Evolutionary conservation across 1,140 invertebrate species (phyloP).

Genomic region (Gryllus bimaculatus): DNA sequence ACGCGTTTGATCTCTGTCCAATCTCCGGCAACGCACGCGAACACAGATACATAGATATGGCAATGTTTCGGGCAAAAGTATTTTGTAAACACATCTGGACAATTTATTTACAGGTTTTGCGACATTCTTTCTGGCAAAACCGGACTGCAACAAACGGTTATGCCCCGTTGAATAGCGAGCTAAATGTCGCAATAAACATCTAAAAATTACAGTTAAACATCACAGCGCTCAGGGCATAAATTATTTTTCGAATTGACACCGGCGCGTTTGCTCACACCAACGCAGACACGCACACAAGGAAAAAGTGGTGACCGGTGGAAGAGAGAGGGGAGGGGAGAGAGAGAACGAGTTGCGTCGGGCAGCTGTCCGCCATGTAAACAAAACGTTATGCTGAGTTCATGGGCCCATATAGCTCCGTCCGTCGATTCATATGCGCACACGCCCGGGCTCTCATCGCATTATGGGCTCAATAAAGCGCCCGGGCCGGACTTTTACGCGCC

Average conservation of each 20-base stretch:
- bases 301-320: neutral
- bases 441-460: neutral
- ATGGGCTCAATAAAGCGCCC: neutral
- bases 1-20: neutral
- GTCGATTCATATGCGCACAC: neutral
- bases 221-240: neutral
- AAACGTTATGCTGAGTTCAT: conserved; percentile 4
- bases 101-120: neutral
- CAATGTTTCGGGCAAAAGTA: neutral
- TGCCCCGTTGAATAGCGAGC: neutral
- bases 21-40: neutral
- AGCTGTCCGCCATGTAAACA: neutral
- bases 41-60: neutral
- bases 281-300: neutral
- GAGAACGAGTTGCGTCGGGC: neutral
- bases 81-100: neutral
- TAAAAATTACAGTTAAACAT: conserved; percentile 6
- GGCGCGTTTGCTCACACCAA: no score
- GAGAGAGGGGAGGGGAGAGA: neutral
- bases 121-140: neutral
- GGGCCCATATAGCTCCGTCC: neutral
- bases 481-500: neutral
- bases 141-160: neutral
- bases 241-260: neutral
- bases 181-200: neutral